Percentiles rank a stretch among this genome's conserved stretches.
Conservation (phyloP, 1,140 invertebrate species). For the Maniola jurtina region DNA sequence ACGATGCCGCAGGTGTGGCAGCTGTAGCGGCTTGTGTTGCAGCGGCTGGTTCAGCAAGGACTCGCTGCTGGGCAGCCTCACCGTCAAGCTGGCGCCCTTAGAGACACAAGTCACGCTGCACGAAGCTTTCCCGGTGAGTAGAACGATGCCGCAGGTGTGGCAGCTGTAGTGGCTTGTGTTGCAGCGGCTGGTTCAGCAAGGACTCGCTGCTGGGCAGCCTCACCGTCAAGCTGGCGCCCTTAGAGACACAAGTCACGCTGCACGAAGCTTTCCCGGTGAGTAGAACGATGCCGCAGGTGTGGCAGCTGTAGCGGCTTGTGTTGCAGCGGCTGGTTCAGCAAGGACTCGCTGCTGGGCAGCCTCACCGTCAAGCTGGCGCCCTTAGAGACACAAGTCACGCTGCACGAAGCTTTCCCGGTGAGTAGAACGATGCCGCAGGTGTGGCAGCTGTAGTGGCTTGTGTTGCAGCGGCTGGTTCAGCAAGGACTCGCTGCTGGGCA, state of each 20-base stretch:
- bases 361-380: slow-evolving; percentile 90
- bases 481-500: slow-evolving; percentile 91
- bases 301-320: slow-evolving; percentile 64
- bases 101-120: slow-evolving; percentile 93
- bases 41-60: slow-evolving; percentile 95
- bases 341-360: slow-evolving; percentile 92
- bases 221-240: slow-evolving; percentile 88
- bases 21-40: slow-evolving; percentile 80
- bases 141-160: slow-evolving; percentile 31
- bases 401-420: slow-evolving; percentile 96
- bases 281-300: slow-evolving; percentile 43
- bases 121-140: slow-evolving; percentile 94
- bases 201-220: slow-evolving; percentile 93
- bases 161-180: slow-evolving; percentile 78
- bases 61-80: slow-evolving; percentile 89
- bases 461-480: slow-evolving; percentile 94
- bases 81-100: slow-evolving; percentile 90
- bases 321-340: slow-evolving; percentile 94
- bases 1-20: slow-evolving; percentile 29
- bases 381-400: slow-evolving; percentile 90
- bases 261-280: slow-evolving; percentile 96
- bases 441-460: slow-evolving; percentile 48
- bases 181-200: slow-evolving; percentile 93
- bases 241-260: slow-evolving; percentile 92
- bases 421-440: slow-evolving; percentile 70